Evolutionary conservation across 2,797 vertebrate genomes (phyloP).

Genomic region (Xiphophorus birchmanni): DNA sequence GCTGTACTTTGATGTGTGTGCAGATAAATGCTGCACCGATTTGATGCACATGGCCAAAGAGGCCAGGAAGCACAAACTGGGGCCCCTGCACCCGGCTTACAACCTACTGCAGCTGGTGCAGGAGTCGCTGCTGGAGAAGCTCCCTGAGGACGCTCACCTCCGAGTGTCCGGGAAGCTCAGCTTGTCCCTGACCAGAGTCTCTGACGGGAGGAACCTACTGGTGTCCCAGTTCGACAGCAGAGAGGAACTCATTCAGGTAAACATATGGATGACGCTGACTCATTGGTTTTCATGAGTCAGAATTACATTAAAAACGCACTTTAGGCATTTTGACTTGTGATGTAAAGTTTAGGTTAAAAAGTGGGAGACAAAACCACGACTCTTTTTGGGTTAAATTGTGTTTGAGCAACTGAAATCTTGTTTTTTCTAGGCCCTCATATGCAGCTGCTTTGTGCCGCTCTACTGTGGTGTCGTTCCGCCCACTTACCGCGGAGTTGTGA

Average conservation of each 20-base stretch:
- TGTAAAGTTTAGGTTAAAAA: neutral
- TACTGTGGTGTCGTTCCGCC: conserved; percentile 90
- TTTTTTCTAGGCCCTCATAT: conserved; percentile 84
- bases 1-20: neutral
- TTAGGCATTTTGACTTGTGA: neutral
- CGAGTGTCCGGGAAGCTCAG: conserved; percentile 80
- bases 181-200: conserved; percentile 88
- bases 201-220: conserved; percentile 86
- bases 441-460: conserved; percentile 89
- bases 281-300: neutral
- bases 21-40: conserved; percentile 77
- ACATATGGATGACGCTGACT: conserved; percentile 39
- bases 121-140: conserved; percentile 66
- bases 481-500: conserved; percentile 88
- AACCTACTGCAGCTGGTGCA: conserved; percentile 78
- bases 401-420: neutral
- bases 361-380: neutral
- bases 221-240: conserved; percentile 88
- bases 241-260: conserved; percentile 89
- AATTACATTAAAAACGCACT: neutral
- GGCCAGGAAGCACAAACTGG: conserved; percentile 79
- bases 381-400: neutral
- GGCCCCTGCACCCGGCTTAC: conserved; percentile 85
- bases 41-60: conserved; percentile 76
- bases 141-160: conserved; percentile 85